A percentile compares a stretch with the other conserved stretches of the same genome.
phyloP scores from a whole-genome alignment of 2,888 invertebrate genomes.

The Euplexia lucipara region DNA sequence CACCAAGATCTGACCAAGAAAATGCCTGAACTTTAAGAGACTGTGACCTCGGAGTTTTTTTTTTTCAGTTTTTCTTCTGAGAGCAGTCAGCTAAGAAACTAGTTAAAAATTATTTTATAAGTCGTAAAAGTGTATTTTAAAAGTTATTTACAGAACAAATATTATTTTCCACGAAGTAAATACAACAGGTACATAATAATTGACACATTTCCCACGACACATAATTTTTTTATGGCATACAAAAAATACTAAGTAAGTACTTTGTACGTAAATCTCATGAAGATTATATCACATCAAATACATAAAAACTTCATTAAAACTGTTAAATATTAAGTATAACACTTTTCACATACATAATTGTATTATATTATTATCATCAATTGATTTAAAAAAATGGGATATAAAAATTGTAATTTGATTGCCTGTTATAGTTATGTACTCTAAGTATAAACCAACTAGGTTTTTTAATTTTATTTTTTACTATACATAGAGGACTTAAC shows the following conservation, averaged over 20 bases:
- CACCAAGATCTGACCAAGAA: too few relatives aligned
- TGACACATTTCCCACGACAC: constrained; percentile 60
- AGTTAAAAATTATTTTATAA: too few relatives aligned
- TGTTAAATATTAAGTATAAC: constrained; percentile 40
- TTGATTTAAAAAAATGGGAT: constrained; percentile 15
- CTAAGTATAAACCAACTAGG: constrained; percentile 1
- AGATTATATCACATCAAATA: constrained; percentile 71
- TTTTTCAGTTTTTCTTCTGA: too few relatives aligned
- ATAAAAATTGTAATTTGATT: constrained; percentile 24
- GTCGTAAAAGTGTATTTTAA: too few relatives aligned
- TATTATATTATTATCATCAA: constrained; percentile 26
- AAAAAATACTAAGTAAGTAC: constrained; percentile 80
- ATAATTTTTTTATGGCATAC: constrained; percentile 75
- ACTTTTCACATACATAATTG: constrained; percentile 31
- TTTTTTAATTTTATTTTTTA: neutral
- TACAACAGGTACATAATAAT: constrained; percentile 35
- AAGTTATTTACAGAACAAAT: too few relatives aligned
- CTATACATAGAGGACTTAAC: constrained; percentile 30
- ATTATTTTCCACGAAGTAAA: too few relatives aligned
- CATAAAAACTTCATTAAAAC: constrained; percentile 51
- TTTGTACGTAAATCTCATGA: constrained; percentile 81
- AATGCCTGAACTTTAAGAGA: too few relatives aligned
- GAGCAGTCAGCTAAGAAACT: too few relatives aligned
- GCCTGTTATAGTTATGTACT: constrained; percentile 27
- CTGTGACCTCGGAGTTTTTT: too few relatives aligned